These are phyloP conservation scores for Brachionus rubens DNA, from an alignment of 1,140 invertebrate genomes.

Conservation along the genomic window DNA sequence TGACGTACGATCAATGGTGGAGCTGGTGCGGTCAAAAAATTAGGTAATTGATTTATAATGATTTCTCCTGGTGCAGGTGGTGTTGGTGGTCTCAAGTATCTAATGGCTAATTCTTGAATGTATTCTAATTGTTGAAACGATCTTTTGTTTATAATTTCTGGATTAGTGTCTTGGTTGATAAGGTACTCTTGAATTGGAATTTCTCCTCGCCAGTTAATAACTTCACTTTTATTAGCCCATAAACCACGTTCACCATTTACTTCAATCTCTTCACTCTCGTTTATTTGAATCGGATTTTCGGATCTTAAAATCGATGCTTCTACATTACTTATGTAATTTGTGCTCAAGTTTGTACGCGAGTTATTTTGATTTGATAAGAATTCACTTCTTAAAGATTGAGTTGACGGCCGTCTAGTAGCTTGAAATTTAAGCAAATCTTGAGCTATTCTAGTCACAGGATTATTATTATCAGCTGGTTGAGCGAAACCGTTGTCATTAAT, in stretches of 20 bases:
- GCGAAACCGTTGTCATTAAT: too few relatives aligned
- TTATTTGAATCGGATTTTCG: neutral
- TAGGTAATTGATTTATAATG: conserved; percentile 16
- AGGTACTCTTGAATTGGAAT: neutral
- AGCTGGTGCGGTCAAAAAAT: neutral
- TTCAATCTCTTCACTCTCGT: neutral
- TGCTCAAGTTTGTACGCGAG: too few relatives aligned
- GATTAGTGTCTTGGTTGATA: conserved; percentile 10
- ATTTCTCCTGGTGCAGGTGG: conserved; percentile 37
- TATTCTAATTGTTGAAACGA: neutral
- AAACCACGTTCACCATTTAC: neutral
- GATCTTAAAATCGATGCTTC: neutral
- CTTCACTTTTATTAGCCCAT: neutral
- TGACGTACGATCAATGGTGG: conserved; percentile 40
- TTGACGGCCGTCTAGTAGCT: too few relatives aligned
- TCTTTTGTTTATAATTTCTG: neutral
- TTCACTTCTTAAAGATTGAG: too few relatives aligned
- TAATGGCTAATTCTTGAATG: conserved; percentile 37
- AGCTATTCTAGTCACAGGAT: too few relatives aligned
- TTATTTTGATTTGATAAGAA: too few relatives aligned
- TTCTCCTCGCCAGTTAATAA: neutral
- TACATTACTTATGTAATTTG: neutral
- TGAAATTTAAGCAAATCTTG: too few relatives aligned
- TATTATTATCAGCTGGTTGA: too few relatives aligned
- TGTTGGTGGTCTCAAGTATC: conserved; percentile 43